A percentile compares a stretch with the other conserved stretches of the same genome.
Evolutionary conservation across 2,113 vertebrate genomes (phyloP).

Genomic region (Pitta sordida): DNA sequence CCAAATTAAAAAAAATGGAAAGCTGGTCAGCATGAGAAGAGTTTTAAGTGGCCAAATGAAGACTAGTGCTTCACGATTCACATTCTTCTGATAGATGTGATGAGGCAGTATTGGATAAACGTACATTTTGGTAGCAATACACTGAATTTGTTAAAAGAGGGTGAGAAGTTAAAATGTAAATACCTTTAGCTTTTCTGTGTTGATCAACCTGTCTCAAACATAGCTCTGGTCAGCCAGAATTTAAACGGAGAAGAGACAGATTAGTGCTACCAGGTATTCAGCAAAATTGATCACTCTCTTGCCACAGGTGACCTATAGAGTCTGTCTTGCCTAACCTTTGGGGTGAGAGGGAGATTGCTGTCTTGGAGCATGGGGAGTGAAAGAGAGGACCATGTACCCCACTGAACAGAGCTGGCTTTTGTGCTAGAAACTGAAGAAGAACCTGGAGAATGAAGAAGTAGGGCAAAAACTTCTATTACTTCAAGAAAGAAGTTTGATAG

Average conservation of each 20-base stretch:
- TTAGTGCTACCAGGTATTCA: not conserved
- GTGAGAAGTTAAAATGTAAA: too few species aligned
- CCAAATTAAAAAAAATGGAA: not conserved
- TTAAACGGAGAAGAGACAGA: not conserved
- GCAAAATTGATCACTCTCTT: not conserved
- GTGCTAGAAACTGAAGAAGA: not conserved
- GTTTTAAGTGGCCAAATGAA: not conserved
- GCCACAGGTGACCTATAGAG: not conserved
- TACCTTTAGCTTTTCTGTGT: not conserved
- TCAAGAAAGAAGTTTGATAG: not conserved
- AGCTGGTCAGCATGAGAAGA: not conserved
- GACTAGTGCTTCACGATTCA: not conserved
- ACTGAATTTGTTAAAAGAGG: not conserved
- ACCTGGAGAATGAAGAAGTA: not conserved
- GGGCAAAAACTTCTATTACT: conserved; percentile 31
- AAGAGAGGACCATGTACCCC: not conserved
- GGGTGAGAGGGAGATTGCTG: not conserved
- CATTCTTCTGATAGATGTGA: not conserved
- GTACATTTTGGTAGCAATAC: not conserved
- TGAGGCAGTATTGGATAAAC: not conserved
- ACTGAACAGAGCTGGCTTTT: not conserved
- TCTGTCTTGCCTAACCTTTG: not conserved
- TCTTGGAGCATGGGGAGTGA: not conserved
- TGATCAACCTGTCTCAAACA: not conserved
- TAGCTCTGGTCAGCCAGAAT: not conserved